These are phyloP conservation scores for Acanthosepion esculentum DNA, from an alignment of 2,888 invertebrate genomes.

Conservation along the genomic window DNA sequence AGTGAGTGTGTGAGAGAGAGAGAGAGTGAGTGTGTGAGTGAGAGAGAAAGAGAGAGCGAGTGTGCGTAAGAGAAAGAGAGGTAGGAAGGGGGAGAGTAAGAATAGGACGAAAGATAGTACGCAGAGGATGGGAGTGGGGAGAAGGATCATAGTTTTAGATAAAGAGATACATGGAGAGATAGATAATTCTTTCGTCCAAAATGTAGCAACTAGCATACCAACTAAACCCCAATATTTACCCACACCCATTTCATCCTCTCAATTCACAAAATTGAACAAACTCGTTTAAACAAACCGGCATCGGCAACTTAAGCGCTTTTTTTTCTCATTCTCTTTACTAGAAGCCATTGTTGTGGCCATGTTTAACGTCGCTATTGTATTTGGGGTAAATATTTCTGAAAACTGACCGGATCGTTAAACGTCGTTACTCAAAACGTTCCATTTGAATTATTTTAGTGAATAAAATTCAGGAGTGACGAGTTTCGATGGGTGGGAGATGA, in stretches of 20 bases:
- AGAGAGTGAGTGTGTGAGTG: no score
- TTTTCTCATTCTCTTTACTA: neutral
- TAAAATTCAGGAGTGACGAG: neutral
- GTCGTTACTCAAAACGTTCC: neutral
- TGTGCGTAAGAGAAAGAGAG: no score
- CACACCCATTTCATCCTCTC: neutral
- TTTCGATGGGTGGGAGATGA: neutral
- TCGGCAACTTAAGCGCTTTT: no score
- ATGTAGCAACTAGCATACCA: neutral
- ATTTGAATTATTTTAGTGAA: neutral
- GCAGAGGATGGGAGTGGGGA: no score
- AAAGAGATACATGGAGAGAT: no score
- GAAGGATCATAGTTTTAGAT: no score
- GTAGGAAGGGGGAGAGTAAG: no score
- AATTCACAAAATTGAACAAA: neutral
- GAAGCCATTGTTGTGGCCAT: neutral
- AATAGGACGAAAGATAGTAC: no score
- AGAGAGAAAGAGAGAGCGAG: no score
- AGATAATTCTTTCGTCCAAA: no score
- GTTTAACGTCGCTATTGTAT: neutral
- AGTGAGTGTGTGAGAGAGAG: no score
- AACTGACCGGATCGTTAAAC: neutral
- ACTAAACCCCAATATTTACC: neutral
- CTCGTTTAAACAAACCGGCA: neutral
- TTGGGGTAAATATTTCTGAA: neutral